Evolutionary conservation across 2,113 vertebrate species (phyloP), one percentile per base, ranked within the genome.

Genomic region (Tragelaphus scriptus): DNA sequence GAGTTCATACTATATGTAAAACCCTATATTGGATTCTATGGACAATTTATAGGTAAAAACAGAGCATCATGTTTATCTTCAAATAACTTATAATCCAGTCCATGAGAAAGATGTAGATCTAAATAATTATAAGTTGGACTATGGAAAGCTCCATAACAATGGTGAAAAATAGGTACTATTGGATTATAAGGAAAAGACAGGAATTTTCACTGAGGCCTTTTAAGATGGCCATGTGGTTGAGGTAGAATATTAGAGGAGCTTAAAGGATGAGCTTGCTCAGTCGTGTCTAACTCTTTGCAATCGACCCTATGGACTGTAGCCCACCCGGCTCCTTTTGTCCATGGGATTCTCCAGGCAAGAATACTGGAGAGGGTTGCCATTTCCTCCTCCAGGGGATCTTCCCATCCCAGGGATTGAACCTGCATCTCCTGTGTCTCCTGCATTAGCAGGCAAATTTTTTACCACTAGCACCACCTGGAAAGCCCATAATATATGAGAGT

Each of bases 281-380:
- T 40, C 0, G 1, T 40, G 68, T 40, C 68, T 23, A n/a, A 40
- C n/a, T 71, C n/a, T 71, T 71, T 40, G 68, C 0, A 0, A 71
- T 19, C 10, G 0, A 71, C 68, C 10, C 68, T 40, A 40, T 71
- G 19, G n/a, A 71, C n/a, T 71, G n/a, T 40, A 71, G 19, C 68
- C 17, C 68, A 40, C n/a, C 68, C 23, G n/a, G 19, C 10, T 71
- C 68, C 19, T 23, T 12, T 12, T 3, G 19, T 40, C 68, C 68
- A 71, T 71, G 68, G 19, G 68, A 23, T 40, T 71, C 68, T 71
- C 68, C n/a, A 71, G n/a, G 19, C n/a, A 71, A 71, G 68, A 71
- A 23, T 40, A 40, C n/a, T 40, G 10, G n/a, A 40, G n/a, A 40
- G 68, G 19, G 68, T 71, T 40, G 19, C 10, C 19, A 71, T 40